phyloP scores from a whole-genome alignment of 2,888 invertebrate species.

The Galerucella pusilla region DNA sequence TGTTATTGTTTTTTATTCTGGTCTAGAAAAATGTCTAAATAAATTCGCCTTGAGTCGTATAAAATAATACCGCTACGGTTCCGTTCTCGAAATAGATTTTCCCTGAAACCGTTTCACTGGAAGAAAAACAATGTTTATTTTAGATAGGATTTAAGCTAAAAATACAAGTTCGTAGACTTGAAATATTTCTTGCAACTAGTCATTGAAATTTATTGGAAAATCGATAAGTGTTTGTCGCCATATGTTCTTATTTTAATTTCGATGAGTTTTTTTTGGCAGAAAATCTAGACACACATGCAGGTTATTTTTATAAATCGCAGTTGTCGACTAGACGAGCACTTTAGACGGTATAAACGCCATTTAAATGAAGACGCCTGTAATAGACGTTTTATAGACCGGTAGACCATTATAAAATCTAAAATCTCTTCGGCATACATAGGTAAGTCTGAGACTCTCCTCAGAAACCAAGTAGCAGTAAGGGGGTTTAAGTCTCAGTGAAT shows the following conservation, averaged over 20 bases:
- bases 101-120: constrained; percentile 9
- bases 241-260: neutral
- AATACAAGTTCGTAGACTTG: constrained; percentile 14
- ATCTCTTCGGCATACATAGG: too few species aligned
- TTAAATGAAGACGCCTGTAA: neutral
- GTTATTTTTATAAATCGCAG: constrained; percentile 3
- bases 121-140: constrained; percentile 20
- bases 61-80: constrained; percentile 2
- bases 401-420: too few species aligned
- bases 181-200: neutral
- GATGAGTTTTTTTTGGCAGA: neutral
- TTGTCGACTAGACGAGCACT: neutral
- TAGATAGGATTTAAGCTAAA: constrained; percentile 7
- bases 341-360: neutral
- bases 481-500: too few species aligned
- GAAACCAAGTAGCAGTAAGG: too few species aligned
- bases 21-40: constrained; percentile 20
- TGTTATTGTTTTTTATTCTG: constrained; percentile 15
- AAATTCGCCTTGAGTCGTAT: constrained; percentile 9
- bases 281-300: neutral
- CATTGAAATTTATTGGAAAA: constrained; percentile 9
- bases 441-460: too few species aligned
- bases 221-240: neutral
- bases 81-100: constrained; percentile 12
- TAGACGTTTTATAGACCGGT: too few species aligned